Evolutionary conservation across 2,113 vertebrate species (phyloP).

Genomic region (Pelodiscus sinensis): DNA sequence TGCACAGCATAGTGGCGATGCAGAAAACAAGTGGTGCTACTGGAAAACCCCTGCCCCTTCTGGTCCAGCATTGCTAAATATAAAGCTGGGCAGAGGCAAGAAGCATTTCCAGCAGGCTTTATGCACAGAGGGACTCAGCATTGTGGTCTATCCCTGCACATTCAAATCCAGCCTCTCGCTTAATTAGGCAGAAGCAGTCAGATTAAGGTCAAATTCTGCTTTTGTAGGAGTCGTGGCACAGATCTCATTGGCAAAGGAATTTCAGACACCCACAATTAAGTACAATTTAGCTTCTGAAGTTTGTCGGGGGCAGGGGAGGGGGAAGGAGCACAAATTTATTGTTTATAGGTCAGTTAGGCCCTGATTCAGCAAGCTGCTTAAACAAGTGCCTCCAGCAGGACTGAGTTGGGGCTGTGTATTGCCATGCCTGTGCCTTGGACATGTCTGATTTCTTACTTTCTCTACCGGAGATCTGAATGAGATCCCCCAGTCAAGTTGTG

Average conservation of each 20-base stretch:
- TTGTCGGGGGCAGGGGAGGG: not conserved
- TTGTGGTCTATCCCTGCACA: not conserved
- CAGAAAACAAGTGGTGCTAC: not conserved
- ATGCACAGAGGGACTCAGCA: not conserved
- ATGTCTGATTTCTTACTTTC: not conserved
- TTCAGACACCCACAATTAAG: not conserved
- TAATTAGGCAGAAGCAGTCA: not conserved
- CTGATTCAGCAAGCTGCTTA: not conserved
- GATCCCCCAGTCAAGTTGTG: not conserved
- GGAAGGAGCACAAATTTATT: not conserved
- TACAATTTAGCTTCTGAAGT: not conserved
- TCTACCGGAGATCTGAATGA: not conserved
- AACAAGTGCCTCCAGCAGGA: not conserved
- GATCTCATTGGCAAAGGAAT: not conserved
- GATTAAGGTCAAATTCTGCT: not conserved
- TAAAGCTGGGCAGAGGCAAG: not conserved
- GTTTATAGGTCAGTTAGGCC: not conserved
- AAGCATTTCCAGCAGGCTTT: not conserved
- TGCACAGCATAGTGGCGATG: not conserved
- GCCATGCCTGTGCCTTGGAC: not conserved
- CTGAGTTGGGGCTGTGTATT: not conserved
- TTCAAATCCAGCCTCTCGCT: not conserved
- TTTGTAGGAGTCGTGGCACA: not conserved
- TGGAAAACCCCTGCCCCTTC: not conserved
- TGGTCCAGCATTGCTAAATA: not conserved